A percentile compares a stretch with the other conserved stretches of the same genome.
Conservation (phyloP, 2,888 invertebrate species). For the Helicoverpa assulta region DNA sequence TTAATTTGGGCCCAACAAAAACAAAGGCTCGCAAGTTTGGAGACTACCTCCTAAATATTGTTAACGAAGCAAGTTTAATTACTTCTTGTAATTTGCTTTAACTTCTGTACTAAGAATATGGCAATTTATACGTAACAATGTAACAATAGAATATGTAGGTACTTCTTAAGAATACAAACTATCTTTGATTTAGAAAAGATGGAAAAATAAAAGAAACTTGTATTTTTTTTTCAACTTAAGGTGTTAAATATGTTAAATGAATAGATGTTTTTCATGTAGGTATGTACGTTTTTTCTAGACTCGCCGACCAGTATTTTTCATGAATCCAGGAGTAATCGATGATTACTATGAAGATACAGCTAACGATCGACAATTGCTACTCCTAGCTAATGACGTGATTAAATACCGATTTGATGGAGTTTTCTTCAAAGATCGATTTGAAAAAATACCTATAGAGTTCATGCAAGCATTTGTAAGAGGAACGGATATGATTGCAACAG, state of each 20-base stretch:
- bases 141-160: neutral
- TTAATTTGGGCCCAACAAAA: conserved; percentile 36
- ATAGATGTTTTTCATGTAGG: too few relatives aligned
- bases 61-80: conserved; percentile 44
- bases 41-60: conserved; percentile 32
- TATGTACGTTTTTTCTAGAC: conserved; percentile 50
- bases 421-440: conserved; percentile 42
- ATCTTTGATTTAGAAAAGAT: too few relatives aligned
- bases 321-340: conserved; percentile 49
- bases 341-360: conserved; percentile 48
- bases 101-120: neutral
- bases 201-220: too few relatives aligned
- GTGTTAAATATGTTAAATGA: too few relatives aligned
- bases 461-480: conserved; percentile 62
- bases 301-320: conserved; percentile 62
- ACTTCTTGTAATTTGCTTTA: conserved; percentile 25
- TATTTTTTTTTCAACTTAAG: too few relatives aligned
- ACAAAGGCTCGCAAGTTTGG: conserved; percentile 21
- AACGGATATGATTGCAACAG: conserved; percentile 51
- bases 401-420: conserved; percentile 59
- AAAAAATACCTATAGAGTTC: conserved; percentile 42
- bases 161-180: too few relatives aligned
- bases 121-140: neutral
- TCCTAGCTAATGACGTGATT: conserved; percentile 53
- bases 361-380: conserved; percentile 54